Base-by-base conservation (phyloP, 2,113 vertebrate genomes). In the Esox niger region DNA sequence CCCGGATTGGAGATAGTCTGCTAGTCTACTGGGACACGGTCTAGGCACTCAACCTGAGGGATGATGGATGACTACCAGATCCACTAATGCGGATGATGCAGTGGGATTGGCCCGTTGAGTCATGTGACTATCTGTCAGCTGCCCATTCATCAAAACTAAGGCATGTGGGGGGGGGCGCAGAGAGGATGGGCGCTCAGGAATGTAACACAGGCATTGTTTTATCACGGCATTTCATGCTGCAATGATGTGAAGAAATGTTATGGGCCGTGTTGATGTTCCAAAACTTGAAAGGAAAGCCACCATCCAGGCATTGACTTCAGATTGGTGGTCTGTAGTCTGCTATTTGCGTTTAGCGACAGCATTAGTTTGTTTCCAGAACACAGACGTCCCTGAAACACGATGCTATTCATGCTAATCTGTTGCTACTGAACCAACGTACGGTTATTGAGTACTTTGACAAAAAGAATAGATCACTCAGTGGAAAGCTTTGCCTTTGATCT, bases 401-500 rank as follows among this genome's bases (percentile, higher is more conserved):
- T 52, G 20, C 47, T 49, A 13, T 49, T 21, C 20, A 52, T 52
- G 15, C 2, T 52, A 52, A 21, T 21, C 20, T n/a, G 8, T 21
- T 15, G 47, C 7, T 52, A 52, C n/a, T 21, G 47, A n/a, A 21
- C 5, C 2, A 21, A 6, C 2, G 1, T 52, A 21, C n/a, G 7
- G 17, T 17, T 20, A n/a, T 52, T 6, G 79, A 71, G 62, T 73
- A 73, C 78, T 73, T 78, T 73, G 33, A 49, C 17, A 26, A 21
- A 35, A 71, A 73, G 69, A 57, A 43, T 35, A 32, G 21, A 52
- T n/a, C 4, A 62, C 64, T 81, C 70, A 46, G 64, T 64, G 35
- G n/a, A 81, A 78, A 76, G 73, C 56, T 27, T 64, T 62, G 66
- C 70, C 66, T 81, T 79, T 74, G 70, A 79, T 79, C 79, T 68